These are phyloP conservation scores for Bombus cullumanus DNA, from an alignment of 1,140 invertebrate genomes.

Conservation along the genomic window DNA sequence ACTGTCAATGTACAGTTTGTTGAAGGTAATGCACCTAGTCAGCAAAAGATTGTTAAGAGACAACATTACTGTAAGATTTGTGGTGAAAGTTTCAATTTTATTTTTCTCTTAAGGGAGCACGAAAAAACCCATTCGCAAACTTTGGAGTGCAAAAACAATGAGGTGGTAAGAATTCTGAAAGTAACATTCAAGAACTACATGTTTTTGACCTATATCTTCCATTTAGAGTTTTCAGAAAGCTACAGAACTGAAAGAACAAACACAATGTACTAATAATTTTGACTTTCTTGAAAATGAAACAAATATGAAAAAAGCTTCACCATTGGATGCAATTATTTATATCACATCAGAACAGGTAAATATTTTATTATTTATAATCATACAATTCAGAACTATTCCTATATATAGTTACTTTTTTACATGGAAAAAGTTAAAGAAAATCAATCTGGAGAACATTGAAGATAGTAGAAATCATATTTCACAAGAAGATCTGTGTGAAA, in stretches of 20 bases:
- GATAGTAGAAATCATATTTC: slow-evolving; percentile 60
- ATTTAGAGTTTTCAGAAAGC: slow-evolving; percentile 65
- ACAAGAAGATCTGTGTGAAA: slow-evolving; percentile 66
- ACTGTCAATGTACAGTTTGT: slow-evolving; percentile 49
- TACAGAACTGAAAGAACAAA: slow-evolving; percentile 54
- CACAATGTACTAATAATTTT: slow-evolving; percentile 32
- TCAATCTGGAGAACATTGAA: slow-evolving; percentile 71
- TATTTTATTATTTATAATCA: slow-evolving; percentile 26
- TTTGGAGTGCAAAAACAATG: slow-evolving; percentile 56
- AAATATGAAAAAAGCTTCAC: slow-evolving; percentile 31
- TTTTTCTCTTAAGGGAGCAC: slow-evolving; percentile 76
- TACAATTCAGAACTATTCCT: slow-evolving; percentile 22
- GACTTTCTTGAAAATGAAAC: slow-evolving; percentile 33
- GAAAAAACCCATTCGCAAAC: slow-evolving; percentile 69
- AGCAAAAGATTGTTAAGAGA: slow-evolving; percentile 68
- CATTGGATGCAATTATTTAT: slow-evolving; percentile 67
- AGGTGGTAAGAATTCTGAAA: slow-evolving; percentile 63
- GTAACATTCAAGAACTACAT: not conserved
- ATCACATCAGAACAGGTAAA: slow-evolving; percentile 73
- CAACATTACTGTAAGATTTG: slow-evolving; percentile 80
- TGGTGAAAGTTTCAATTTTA: slow-evolving; percentile 78
- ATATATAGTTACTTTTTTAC: not conserved
- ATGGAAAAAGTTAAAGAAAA: slow-evolving; percentile 67
- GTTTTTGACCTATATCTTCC: not conserved
- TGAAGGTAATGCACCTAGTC: slow-evolving; percentile 44